A percentile compares a stretch with the other conserved stretches of the same genome.
phyloP scores from a whole-genome alignment of 1,140 invertebrate genomes.

The Trachelipus rathkii region DNA sequence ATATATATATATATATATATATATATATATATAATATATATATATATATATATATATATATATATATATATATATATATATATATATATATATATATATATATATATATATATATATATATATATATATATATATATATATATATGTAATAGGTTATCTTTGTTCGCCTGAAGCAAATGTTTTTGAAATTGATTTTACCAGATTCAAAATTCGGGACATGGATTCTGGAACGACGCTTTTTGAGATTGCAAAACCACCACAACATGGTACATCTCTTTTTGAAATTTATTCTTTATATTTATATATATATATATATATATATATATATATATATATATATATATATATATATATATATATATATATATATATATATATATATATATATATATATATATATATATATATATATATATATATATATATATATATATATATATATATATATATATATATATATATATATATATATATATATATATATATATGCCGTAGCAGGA shows the following conservation, averaged over 20 bases:
- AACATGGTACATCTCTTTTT: slow-evolving; percentile 33
- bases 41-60: too few relatives aligned
- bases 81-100: too few relatives aligned
- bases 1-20: too few relatives aligned
- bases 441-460: too few relatives aligned
- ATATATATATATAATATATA: too few relatives aligned
- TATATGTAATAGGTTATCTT: background rate
- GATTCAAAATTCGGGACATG: slow-evolving; percentile 94
- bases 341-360: background rate
- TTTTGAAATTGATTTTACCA: slow-evolving; percentile 96
- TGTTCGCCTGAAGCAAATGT: slow-evolving; percentile 63
- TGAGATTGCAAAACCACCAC: slow-evolving; percentile 91
- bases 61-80: too few relatives aligned
- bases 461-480: too few relatives aligned
- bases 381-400: slow-evolving; percentile 16
- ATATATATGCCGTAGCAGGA: too few relatives aligned
- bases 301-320: background rate
- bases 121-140: too few relatives aligned
- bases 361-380: slow-evolving; percentile 18
- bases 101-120: too few relatives aligned
- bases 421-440: background rate
- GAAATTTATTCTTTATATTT: background rate
- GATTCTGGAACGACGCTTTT: slow-evolving; percentile 89
- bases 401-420: slow-evolving; percentile 22
- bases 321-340: background rate